A percentile compares a stretch with the other conserved stretches of the same genome.
Evolutionary conservation across 2,797 vertebrate species (phyloP).

Genomic region (Platyrinchus mystaceus): DNA sequence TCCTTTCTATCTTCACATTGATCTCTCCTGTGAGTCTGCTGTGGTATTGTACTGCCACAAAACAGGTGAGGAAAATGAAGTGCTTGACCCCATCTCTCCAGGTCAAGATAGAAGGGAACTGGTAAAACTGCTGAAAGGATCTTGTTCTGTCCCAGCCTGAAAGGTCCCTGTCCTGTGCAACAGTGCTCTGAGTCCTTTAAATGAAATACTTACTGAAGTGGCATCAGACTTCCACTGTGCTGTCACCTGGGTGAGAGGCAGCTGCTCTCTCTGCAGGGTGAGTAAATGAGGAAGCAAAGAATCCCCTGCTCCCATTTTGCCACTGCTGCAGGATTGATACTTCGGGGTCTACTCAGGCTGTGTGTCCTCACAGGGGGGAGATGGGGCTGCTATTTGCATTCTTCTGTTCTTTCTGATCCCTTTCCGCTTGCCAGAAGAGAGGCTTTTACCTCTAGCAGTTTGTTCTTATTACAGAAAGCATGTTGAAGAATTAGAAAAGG

Average conservation of each 20-base stretch:
- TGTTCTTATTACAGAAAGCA: slow-evolving; percentile 38
- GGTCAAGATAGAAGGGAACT: neutral
- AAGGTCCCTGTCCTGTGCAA: neutral
- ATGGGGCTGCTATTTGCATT: neutral
- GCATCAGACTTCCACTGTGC: neutral
- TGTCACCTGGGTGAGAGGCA: neutral
- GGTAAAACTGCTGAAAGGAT: neutral
- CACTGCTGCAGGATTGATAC: neutral
- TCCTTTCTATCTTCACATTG: neutral
- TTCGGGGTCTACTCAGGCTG: neutral
- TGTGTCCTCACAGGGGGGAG: neutral
- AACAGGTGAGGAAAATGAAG: neutral
- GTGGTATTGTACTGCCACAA: neutral
- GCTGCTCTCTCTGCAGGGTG: neutral
- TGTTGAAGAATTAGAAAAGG: slow-evolving; percentile 27
- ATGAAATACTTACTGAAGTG: neutral
- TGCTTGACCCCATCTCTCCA: neutral
- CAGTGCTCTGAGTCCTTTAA: neutral
- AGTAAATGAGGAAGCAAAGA: neutral
- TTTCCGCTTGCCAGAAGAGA: neutral
- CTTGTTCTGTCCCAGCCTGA: neutral
- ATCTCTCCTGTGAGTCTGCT: neutral
- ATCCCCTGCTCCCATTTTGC: neutral
- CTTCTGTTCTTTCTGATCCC: neutral
- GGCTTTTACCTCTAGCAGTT: slow-evolving; percentile 1